A percentile compares a stretch with the other conserved stretches of the same genome.
Evolutionary conservation across 2,113 vertebrate species (phyloP).

Genomic region (Bubo bubo): DNA sequence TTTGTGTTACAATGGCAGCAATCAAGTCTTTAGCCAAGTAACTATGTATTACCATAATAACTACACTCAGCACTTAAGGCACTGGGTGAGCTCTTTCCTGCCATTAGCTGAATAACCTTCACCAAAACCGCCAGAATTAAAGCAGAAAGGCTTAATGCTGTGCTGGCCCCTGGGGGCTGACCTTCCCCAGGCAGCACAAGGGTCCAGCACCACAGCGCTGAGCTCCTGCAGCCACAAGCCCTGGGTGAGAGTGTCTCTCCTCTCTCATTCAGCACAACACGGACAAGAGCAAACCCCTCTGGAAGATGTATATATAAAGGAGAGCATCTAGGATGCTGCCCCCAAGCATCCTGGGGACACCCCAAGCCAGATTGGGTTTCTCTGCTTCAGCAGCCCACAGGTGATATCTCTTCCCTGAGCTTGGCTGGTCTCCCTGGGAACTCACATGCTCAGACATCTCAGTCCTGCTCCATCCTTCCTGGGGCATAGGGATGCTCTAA

Average conservation of each 20-base stretch:
- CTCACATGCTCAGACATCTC: no score
- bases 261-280: no score
- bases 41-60: background rate
- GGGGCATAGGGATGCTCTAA: background rate
- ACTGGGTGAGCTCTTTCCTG: background rate
- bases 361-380: rapidly evolving
- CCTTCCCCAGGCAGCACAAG: background rate
- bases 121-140: background rate
- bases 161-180: background rate
- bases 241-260: rapidly evolving
- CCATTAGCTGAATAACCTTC: background rate
- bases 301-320: background rate
- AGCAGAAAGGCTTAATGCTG: background rate
- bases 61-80: background rate
- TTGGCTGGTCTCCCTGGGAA: background rate
- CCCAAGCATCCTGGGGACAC: background rate
- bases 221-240: background rate
- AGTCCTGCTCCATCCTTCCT: background rate
- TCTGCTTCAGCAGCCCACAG: background rate
- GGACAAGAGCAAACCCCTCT: background rate
- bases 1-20: background rate
- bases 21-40: background rate
- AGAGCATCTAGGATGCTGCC: background rate
- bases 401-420: background rate
- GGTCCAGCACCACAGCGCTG: rapidly evolving